These are phyloP conservation scores for Anoplopoma fimbria DNA, from an alignment of 2,113 vertebrate species.

Conservation along the genomic window DNA sequence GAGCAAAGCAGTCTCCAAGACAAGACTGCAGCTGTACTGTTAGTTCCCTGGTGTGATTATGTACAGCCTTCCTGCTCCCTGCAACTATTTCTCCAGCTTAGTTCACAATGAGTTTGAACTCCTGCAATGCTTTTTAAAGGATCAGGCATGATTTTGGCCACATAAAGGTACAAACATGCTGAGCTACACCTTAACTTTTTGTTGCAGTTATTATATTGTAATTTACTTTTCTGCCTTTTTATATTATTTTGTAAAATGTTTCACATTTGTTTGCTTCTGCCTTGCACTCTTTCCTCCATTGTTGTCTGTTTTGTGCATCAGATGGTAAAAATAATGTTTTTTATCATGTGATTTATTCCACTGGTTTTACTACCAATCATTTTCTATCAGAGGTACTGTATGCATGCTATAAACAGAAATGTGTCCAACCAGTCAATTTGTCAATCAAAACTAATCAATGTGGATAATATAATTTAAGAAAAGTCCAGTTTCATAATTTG, in stretches of 20 bases:
- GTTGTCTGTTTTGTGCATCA: background rate
- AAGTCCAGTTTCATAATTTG: background rate
- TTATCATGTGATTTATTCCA: background rate
- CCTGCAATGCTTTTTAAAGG: background rate
- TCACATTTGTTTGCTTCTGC: background rate
- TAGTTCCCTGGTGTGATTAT: slow-evolving; percentile 59
- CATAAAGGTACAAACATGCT: background rate
- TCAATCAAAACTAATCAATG: slow-evolving; percentile 7
- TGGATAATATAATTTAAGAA: background rate
- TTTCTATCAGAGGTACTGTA: background rate
- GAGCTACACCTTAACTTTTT: background rate
- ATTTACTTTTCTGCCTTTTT: background rate
- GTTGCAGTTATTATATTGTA: background rate
- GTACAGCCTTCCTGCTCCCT: slow-evolving; percentile 24
- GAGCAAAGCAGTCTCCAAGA: slow-evolving; percentile 43
- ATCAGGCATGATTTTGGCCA: background rate
- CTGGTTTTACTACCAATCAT: background rate
- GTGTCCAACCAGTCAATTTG: background rate
- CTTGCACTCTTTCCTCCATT: background rate
- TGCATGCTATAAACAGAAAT: background rate
- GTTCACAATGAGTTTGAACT: slow-evolving; percentile 15
- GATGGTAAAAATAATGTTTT: background rate
- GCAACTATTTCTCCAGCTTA: slow-evolving; percentile 6
- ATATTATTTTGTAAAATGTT: background rate
- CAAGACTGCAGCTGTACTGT: slow-evolving; percentile 37